Conservation (phyloP, 2,888 invertebrate species). For the Drosophila stalkeri region DNA sequence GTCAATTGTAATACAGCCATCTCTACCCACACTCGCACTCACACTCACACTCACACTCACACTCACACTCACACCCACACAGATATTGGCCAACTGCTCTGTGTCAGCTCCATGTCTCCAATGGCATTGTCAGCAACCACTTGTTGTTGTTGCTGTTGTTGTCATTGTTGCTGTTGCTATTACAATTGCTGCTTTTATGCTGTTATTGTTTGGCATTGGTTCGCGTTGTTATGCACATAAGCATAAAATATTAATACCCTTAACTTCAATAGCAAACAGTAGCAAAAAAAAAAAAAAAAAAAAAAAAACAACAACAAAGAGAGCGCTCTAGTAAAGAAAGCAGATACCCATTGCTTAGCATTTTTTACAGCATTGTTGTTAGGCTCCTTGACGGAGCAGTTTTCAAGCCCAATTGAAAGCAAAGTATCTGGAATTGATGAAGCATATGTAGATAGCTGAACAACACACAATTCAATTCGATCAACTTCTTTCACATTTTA, state of each 20-base stretch:
- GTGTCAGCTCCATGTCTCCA: slow-evolving; percentile 16
- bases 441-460: neutral
- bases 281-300: slow-evolving; percentile 10
- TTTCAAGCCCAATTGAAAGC: neutral
- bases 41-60: neutral
- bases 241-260: slow-evolving; percentile 66
- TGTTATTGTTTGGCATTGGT: slow-evolving; percentile 33
- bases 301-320: slow-evolving; percentile 4
- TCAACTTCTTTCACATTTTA: neutral
- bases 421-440: neutral
- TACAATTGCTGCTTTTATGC: slow-evolving; percentile 21
- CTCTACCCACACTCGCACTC: slow-evolving; percentile 4
- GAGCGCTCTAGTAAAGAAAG: neutral
- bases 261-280: slow-evolving; percentile 25
- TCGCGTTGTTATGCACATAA: slow-evolving; percentile 60
- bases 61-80: neutral
- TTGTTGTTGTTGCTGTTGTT: slow-evolving; percentile 36
- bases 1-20: slow-evolving; percentile 47
- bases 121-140: slow-evolving; percentile 43
- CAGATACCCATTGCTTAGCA: neutral
- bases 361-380: neutral
- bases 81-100: slow-evolving; percentile 27
- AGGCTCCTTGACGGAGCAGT: neutral
- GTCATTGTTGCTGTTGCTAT: slow-evolving; percentile 9
- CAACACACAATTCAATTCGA: no score